phyloP scores from a whole-genome alignment of 2,888 invertebrate species.

The Microctonus brassicae region DNA sequence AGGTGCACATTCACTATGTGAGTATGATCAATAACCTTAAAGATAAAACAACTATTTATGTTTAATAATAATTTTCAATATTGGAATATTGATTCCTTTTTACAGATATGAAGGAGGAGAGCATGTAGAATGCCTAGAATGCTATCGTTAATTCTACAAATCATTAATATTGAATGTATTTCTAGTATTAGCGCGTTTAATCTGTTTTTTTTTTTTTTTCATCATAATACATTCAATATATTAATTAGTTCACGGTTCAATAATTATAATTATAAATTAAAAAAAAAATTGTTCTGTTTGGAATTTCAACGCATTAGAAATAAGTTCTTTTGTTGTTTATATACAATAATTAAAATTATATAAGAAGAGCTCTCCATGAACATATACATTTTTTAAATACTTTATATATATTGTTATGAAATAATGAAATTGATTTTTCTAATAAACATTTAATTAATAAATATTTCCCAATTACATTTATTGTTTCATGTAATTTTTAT shows the following conservation, averaged over 20 bases:
- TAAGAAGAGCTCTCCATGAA: neutral
- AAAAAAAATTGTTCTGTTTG: too few species aligned
- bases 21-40: too few species aligned
- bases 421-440: neutral
- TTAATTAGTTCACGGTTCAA: too few species aligned
- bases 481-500: neutral
- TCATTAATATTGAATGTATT: too few species aligned
- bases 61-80: neutral
- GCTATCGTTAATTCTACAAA: constrained; percentile 50
- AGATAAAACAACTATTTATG: neutral
- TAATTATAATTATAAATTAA: too few species aligned
- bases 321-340: neutral
- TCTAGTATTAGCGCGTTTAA: neutral
- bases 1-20: constrained; percentile 57
- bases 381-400: neutral
- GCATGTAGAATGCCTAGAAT: constrained; percentile 54
- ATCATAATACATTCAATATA: constrained; percentile 24
- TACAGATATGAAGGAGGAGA: constrained; percentile 56
- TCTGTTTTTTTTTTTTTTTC: neutral
- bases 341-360: neutral
- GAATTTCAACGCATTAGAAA: too few species aligned
- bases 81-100: constrained; percentile 22
- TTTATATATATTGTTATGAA: constrained; percentile 33
- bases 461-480: neutral
- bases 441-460: neutral